Evolutionary conservation across 2,113 vertebrate species (phyloP).

Genomic region (Oncorhynchus kisutch): DNA sequence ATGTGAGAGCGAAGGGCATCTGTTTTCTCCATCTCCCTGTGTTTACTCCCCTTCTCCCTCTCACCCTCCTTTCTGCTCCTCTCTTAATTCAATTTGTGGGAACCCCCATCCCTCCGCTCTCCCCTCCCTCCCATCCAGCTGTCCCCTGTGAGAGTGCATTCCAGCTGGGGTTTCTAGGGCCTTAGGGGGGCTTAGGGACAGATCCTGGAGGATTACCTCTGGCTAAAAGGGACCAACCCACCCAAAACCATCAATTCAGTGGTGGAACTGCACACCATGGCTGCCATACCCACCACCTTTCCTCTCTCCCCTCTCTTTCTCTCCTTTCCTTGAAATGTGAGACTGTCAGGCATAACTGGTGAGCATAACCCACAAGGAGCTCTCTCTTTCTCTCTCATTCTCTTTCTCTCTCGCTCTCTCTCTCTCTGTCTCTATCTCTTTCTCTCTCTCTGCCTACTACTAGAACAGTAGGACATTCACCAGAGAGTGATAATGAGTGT

Average conservation of each 20-base stretch:
- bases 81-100: slow-evolving; percentile 60
- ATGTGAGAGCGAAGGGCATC: slow-evolving; percentile 73
- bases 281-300: slow-evolving; percentile 8
- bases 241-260: slow-evolving; percentile 44
- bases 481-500: not conserved
- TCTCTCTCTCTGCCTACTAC: not conserved
- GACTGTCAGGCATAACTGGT: slow-evolving; percentile 40
- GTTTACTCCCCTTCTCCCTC: slow-evolving; percentile 73
- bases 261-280: slow-evolving; percentile 12
- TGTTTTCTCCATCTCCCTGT: slow-evolving; percentile 83
- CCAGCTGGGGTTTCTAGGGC: slow-evolving; percentile 62
- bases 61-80: slow-evolving; percentile 54
- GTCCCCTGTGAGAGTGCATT: slow-evolving; percentile 56
- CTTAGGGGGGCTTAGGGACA: slow-evolving; percentile 49
- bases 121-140: slow-evolving; percentile 51
- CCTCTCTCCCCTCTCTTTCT: slow-evolving; percentile 14
- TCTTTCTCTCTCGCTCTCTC: not conserved
- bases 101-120: slow-evolving; percentile 15
- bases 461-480: slow-evolving; percentile 6
- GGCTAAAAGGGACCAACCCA: slow-evolving; percentile 37
- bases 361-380: slow-evolving; percentile 20
- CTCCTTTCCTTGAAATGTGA: slow-evolving; percentile 56
- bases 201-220: slow-evolving; percentile 69
- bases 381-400: slow-evolving; percentile 3
- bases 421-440: not conserved